Evolutionary conservation across 2,797 vertebrate genomes (phyloP).

Genomic region (Lepidocolaptes lacrymiger): DNA sequence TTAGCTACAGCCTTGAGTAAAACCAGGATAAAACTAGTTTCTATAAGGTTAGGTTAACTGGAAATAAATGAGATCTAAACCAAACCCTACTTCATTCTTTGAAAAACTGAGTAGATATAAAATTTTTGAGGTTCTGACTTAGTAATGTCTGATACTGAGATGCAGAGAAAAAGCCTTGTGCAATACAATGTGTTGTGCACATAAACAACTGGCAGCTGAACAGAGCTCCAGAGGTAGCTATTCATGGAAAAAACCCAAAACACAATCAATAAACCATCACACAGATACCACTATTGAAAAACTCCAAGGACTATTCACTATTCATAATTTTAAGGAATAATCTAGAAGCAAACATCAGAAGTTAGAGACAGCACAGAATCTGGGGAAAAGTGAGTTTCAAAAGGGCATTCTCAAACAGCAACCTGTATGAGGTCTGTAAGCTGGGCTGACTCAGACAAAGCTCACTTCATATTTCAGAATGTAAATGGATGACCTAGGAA

Average conservation of each 20-base stretch:
- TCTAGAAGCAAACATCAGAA: neutral
- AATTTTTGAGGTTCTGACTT: neutral
- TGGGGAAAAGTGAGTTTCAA: neutral
- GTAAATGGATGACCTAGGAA: neutral
- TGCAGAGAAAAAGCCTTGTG: neutral
- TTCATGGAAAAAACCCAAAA: neutral
- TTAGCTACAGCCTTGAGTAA: neutral
- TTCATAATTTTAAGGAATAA: neutral
- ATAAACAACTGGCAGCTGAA: neutral
- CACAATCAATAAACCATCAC: neutral
- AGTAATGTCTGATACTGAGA: neutral
- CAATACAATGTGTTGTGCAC: neutral
- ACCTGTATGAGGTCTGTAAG: rapidly evolving
- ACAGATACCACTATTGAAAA: neutral
- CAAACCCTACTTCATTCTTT: neutral
- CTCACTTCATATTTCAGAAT: neutral
- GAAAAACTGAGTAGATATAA: neutral
- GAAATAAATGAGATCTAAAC: neutral
- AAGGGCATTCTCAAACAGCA: neutral
- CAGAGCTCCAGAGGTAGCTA: neutral
- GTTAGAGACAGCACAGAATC: neutral
- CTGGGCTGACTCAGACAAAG: neutral
- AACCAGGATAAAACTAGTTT: neutral
- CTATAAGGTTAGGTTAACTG: neutral
- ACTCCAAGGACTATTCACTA: neutral